phyloP scores from a whole-genome alignment of 1,140 invertebrate genomes.

The Campoletis sonorensis region DNA sequence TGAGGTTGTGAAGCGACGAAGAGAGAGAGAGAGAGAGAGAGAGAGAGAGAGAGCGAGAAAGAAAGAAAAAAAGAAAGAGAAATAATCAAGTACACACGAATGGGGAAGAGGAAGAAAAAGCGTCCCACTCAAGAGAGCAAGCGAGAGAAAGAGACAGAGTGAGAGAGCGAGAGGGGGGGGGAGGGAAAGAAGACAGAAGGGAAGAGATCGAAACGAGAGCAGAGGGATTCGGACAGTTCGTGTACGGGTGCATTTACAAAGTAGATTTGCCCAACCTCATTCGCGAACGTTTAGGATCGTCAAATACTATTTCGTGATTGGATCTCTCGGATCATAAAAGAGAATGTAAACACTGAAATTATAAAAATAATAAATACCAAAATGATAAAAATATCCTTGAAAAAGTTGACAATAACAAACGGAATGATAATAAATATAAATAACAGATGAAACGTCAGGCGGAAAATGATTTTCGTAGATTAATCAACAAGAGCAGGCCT shows the following conservation, averaged over 20 bases:
- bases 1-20: no score
- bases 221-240: conserved; percentile 23
- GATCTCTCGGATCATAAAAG: neutral
- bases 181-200: neutral
- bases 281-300: neutral
- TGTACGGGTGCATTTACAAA: conserved; percentile 16
- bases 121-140: neutral
- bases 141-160: no score
- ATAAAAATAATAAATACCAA: neutral
- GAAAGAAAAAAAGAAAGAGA: neutral
- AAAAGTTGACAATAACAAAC: no score
- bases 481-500: no score
- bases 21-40: no score
- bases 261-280: neutral
- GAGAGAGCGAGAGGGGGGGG: neutral
- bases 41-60: neutral
- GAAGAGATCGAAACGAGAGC: conserved; percentile 3
- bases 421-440: no score
- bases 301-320: neutral
- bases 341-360: neutral
- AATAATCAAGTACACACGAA: neutral
- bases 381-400: no score
- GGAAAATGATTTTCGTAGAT: no score
- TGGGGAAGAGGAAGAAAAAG: neutral
- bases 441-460: no score